Conservation (phyloP, 2,888 invertebrate species). For the Lasioglossum villosulum region DNA sequence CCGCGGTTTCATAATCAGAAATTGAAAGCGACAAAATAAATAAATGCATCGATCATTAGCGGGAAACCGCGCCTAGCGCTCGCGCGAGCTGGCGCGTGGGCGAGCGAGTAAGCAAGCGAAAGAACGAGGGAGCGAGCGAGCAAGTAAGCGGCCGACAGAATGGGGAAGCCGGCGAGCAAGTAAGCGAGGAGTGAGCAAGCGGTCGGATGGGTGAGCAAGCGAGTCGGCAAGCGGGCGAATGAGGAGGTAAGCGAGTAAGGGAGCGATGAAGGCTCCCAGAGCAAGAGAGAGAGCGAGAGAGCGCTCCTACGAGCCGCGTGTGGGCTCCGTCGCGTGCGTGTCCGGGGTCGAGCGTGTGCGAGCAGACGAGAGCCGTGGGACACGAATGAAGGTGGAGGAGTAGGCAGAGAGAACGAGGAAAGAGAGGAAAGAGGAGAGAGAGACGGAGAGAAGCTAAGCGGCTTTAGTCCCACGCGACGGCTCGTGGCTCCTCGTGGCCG, state of each 20-base stretch:
- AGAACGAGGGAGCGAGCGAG: not conserved
- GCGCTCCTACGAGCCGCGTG: slow-evolving; percentile 53
- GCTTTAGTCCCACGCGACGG: slow-evolving; percentile 79
- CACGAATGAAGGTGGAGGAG: slow-evolving; percentile 51
- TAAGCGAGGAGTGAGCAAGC: not conserved
- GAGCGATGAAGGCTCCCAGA: not conserved
- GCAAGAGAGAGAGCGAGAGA: not conserved
- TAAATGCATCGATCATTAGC: slow-evolving; percentile 59
- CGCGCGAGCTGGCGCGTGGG: slow-evolving; percentile 33
- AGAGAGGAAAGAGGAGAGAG: not conserved
- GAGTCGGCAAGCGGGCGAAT: not conserved
- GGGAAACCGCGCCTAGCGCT: slow-evolving; percentile 12
- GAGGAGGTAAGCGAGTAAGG: not conserved
- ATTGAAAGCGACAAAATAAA: slow-evolving; percentile 56
- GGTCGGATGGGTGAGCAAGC: not conserved
- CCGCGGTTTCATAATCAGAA: slow-evolving; percentile 38
- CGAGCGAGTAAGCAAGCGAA: slow-evolving; percentile 30
- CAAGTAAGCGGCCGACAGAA: not conserved
- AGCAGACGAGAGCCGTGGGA: slow-evolving; percentile 55
- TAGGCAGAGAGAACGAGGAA: slow-evolving; percentile 12
- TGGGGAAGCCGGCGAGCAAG: not conserved
- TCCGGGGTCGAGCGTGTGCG: slow-evolving; percentile 19
- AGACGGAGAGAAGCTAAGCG: slow-evolving; percentile 38
- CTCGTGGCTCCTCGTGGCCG: slow-evolving; percentile 81
- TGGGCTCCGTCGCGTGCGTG: slow-evolving; percentile 30